Evolutionary conservation across 2,113 vertebrate genomes (phyloP).

Genomic region (Sialia sialis): DNA sequence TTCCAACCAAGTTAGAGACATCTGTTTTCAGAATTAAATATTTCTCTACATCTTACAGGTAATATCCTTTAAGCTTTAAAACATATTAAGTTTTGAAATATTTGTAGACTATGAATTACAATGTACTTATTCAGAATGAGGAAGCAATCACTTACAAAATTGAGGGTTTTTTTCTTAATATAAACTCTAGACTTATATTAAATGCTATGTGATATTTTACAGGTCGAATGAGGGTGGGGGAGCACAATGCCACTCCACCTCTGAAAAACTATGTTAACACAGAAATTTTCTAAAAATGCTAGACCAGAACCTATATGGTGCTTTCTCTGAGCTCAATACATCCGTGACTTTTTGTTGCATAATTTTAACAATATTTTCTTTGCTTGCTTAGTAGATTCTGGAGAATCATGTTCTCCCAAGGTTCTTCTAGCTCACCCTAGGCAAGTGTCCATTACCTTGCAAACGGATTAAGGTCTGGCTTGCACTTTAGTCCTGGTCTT

Average conservation of each 20-base stretch:
- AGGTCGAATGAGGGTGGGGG: accelerated
- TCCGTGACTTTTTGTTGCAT: neutral
- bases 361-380: neutral
- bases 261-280: neutral
- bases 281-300: neutral
- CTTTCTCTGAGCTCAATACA: neutral
- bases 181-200: neutral
- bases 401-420: neutral
- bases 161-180: neutral
- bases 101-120: neutral
- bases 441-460: neutral
- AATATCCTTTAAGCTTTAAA: neutral
- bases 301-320: neutral
- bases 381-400: neutral
- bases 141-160: neutral
- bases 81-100: neutral
- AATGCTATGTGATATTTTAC: neutral
- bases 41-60: neutral
- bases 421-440: neutral
- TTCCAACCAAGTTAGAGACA: neutral
- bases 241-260: neutral
- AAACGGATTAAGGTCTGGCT: neutral
- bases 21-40: neutral
- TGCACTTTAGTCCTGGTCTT: neutral
- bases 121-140: neutral